Conservation (phyloP, 2,113 vertebrate genomes). For the Pteropus alecto region DNA sequence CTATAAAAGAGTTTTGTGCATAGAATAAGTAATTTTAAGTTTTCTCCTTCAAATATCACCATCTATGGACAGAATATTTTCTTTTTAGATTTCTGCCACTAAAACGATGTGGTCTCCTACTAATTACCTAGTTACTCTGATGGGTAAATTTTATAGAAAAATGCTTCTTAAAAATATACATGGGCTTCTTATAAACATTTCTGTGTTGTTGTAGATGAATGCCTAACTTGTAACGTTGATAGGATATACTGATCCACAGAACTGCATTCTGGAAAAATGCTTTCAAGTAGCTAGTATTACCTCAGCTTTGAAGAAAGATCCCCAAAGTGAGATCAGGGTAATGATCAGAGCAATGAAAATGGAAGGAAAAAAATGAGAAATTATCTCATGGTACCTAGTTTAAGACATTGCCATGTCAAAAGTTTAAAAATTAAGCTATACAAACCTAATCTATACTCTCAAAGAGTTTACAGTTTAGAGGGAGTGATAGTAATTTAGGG, state of each 20-base stretch:
- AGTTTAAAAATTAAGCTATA: conserved; percentile 16
- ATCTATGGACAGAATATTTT: conserved; percentile 5
- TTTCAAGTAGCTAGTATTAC: not conserved
- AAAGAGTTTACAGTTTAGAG: not conserved
- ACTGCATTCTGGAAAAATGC: not conserved
- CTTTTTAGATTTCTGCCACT: conserved; percentile 60
- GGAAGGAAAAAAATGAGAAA: not conserved
- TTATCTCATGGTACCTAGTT: not conserved
- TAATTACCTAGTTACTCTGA: conserved; percentile 36
- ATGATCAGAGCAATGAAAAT: not conserved
- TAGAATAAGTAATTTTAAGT: not conserved
- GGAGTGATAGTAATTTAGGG: not conserved
- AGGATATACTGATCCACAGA: conserved; percentile 60
- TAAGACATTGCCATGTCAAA: not conserved
- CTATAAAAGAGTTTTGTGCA: not conserved
- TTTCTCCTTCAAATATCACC: not conserved
- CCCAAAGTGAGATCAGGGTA: not conserved
- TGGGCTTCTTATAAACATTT: conserved; percentile 73
- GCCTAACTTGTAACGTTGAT: conserved; percentile 35
- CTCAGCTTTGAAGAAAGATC: not conserved
- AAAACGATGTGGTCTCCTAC: conserved; percentile 54
- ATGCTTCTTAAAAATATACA: conserved; percentile 42
- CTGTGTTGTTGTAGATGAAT: conserved; percentile 61
- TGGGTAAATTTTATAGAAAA: conserved; percentile 60
- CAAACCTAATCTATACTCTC: not conserved